Evolutionary conservation across 1,140 invertebrate species (phyloP).

Genomic region (Macrosteles quadrilineatus): DNA sequence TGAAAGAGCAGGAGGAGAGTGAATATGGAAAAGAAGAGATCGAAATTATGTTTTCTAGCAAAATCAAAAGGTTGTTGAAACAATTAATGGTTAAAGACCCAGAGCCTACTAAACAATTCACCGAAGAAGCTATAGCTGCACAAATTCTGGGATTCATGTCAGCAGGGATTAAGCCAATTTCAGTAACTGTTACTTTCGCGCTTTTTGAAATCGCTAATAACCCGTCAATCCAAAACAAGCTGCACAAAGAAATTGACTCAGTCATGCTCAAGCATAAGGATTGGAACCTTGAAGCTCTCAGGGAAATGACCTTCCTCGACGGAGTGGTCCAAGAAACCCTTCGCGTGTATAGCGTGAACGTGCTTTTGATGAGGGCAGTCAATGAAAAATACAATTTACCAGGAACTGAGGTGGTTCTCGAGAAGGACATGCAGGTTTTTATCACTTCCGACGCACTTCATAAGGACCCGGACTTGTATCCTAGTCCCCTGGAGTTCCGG

Average conservation of each 20-base stretch:
- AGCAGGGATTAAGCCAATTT: background rate
- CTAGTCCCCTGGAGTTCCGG: background rate
- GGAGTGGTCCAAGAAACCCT: background rate
- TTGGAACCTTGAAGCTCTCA: background rate
- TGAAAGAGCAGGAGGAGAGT: constrained; percentile 4
- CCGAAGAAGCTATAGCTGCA: background rate
- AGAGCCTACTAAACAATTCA: background rate
- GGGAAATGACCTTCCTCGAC: background rate
- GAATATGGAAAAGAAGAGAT: too few species aligned
- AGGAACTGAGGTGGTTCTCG: background rate
- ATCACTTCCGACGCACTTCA: background rate
- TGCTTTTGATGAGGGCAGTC: background rate
- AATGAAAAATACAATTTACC: background rate
- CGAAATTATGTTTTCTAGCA: too few species aligned
- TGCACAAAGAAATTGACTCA: background rate
- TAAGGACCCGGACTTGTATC: background rate
- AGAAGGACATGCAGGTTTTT: background rate
- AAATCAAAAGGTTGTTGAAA: too few species aligned
- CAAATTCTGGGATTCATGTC: background rate
- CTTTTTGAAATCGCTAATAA: background rate
- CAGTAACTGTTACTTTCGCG: background rate
- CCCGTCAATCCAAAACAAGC: background rate
- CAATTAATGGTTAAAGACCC: too few species aligned
- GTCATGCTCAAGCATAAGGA: background rate
- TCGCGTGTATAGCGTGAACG: background rate